Base-by-base conservation (phyloP, 1,140 invertebrate species). In the Plutomurus gul region DNA sequence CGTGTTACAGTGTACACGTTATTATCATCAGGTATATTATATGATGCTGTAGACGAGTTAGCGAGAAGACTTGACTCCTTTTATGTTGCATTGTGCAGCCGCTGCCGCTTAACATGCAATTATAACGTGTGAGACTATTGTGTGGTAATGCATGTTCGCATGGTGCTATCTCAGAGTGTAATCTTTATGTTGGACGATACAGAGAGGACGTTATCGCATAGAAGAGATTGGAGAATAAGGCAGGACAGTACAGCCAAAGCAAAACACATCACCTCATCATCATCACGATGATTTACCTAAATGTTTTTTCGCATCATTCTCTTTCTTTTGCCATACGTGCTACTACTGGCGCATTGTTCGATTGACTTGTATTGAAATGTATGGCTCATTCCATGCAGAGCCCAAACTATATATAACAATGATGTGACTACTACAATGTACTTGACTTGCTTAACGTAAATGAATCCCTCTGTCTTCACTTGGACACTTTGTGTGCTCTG, bases 241-340 rank as follows among this genome's bases (percentile, higher is more conserved):
- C n/a, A n/a, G n/a, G 1, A 65, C 8, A 33, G 56, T 13, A 65
- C 30, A 65, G 56, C 25, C 56, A 65, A n/a, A n/a, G n/a, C n/a
- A n/a, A n/a, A n/a, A 11, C 27, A 65, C 27, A 65, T 65, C 56
- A 65, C 56, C 56, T 65, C 56, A 65, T 65, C 56, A 65, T 65
- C 56, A 65, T 65, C 56, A 65, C 16, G 11, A 65, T 65, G 56
- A 65, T 65, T 65, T 65, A 65, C 56, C n/a, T 65, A 65, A 56
- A 65, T 65, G 30, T 65, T 65, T 56, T 36, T 65, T 27, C 27
- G 47, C 13, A 22, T 22, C 7, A 51, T 51, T 51, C 20, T 51
- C 47, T 22, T 51, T 47, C 4, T 18, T 46, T 18, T 47, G 47
- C 25, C 18, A 43, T 8, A 1, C n/a, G 39, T 43, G n/a, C 39